Conservation (phyloP, 2,113 vertebrate species). For the Anguilla japonica region DNA sequence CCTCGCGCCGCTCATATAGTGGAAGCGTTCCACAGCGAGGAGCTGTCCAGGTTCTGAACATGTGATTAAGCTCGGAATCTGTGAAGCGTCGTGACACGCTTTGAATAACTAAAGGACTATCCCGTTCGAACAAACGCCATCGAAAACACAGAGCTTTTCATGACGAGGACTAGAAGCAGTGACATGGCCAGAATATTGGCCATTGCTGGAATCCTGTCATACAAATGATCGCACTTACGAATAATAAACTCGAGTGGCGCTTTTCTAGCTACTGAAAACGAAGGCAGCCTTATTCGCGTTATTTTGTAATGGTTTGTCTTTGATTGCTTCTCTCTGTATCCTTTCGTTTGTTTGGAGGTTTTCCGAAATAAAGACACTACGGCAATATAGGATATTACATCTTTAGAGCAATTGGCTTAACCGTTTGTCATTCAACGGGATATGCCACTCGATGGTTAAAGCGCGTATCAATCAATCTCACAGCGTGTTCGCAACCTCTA, state of each 20-base stretch:
- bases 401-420: conserved; percentile 67
- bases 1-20: conserved; percentile 38
- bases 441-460: conserved; percentile 65
- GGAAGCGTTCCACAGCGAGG: conserved; percentile 34
- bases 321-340: conserved; percentile 31
- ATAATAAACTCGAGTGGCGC: neutral
- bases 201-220: neutral
- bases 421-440: conserved; percentile 65
- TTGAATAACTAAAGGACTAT: conserved; percentile 7
- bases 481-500: conserved; percentile 41
- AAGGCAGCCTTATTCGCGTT: neutral
- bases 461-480: conserved; percentile 63
- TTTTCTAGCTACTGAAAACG: neutral
- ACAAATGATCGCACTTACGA: neutral
- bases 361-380: conserved; percentile 64
- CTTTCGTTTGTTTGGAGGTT: conserved; percentile 40
- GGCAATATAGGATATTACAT: conserved; percentile 52
- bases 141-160: conserved; percentile 45
- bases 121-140: conserved; percentile 49
- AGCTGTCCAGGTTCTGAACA: conserved; percentile 65
- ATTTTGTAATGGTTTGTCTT: conserved; percentile 31
- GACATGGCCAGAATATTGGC: conserved; percentile 12
- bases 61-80: conserved; percentile 31
- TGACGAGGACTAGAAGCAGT: conserved; percentile 44
- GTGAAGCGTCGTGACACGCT: neutral